Conservation (phyloP, 2,113 vertebrate species). For the Carollia perspicillata region DNA sequence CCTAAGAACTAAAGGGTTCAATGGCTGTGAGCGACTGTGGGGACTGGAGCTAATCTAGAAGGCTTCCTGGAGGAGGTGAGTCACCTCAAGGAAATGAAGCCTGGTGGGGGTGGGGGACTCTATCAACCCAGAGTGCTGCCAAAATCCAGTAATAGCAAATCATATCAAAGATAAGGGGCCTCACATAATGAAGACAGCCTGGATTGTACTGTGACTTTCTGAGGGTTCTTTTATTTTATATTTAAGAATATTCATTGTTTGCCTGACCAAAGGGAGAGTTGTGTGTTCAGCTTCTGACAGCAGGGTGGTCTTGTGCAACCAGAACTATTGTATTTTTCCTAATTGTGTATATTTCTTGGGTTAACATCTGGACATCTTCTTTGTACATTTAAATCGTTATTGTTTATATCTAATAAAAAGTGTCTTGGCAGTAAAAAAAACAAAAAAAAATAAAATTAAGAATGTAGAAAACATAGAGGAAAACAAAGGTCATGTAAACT, state of each 20-base stretch:
- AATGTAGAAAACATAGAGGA: background rate
- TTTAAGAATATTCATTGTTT: background rate
- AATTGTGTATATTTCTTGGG: background rate
- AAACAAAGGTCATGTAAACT: background rate
- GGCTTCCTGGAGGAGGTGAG: background rate
- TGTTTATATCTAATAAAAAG: background rate
- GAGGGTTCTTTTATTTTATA: background rate
- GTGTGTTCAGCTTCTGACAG: background rate
- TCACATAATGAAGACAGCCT: background rate
- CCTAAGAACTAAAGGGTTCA: background rate
- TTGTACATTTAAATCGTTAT: background rate
- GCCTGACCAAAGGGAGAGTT: background rate
- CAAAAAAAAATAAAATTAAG: background rate
- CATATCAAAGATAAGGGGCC: background rate
- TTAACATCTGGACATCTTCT: background rate
- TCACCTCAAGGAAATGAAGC: background rate
- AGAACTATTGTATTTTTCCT: background rate
- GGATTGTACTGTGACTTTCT: background rate
- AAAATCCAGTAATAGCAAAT: background rate
- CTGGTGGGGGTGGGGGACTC: background rate
- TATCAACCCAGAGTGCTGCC: background rate
- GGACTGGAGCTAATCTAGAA: background rate
- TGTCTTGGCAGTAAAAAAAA: background rate
- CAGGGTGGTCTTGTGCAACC: background rate
- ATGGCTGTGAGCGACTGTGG: background rate